These are phyloP conservation scores for Etheostoma cragini DNA, from an alignment of 2,113 vertebrate genomes.

Conservation along the genomic window DNA sequence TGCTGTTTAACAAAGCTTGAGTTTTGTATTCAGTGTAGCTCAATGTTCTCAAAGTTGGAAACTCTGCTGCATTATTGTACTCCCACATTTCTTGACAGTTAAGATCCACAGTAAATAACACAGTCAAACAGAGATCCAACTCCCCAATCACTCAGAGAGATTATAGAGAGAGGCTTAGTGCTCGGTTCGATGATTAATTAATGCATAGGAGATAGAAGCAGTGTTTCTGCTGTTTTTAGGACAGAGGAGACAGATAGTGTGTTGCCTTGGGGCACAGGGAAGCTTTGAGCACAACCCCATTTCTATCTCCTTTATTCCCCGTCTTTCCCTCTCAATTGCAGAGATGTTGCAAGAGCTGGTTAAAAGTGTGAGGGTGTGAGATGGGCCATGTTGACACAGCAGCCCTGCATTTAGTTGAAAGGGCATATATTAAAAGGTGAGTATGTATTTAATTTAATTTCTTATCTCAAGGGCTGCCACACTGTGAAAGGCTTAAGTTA, in stretches of 20 bases:
- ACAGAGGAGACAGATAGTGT: constrained; percentile 23
- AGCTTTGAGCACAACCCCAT: constrained; percentile 57
- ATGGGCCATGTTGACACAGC: constrained; percentile 33
- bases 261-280: constrained; percentile 54
- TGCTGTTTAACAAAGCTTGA: constrained; percentile 25
- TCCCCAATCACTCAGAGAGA: constrained; percentile 59
- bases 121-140: constrained; percentile 59
- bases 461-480: neutral
- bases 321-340: constrained; percentile 40
- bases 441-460: neutral
- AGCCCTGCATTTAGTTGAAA: constrained; percentile 42
- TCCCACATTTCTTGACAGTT: constrained; percentile 38
- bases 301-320: constrained; percentile 15
- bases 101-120: constrained; percentile 55
- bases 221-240: constrained; percentile 58
- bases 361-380: constrained; percentile 29
- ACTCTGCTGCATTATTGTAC: constrained; percentile 26
- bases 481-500: neutral
- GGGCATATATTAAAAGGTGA: constrained; percentile 9
- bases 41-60: constrained; percentile 1
- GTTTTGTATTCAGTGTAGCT: constrained; percentile 28
- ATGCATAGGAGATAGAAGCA: constrained; percentile 53
- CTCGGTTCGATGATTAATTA: constrained; percentile 63
- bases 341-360: constrained; percentile 35
- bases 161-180: constrained; percentile 50